These are phyloP conservation scores for Bembecia ichneumoniformis DNA, from an alignment of 2,888 invertebrate genomes.

Conservation along the genomic window DNA sequence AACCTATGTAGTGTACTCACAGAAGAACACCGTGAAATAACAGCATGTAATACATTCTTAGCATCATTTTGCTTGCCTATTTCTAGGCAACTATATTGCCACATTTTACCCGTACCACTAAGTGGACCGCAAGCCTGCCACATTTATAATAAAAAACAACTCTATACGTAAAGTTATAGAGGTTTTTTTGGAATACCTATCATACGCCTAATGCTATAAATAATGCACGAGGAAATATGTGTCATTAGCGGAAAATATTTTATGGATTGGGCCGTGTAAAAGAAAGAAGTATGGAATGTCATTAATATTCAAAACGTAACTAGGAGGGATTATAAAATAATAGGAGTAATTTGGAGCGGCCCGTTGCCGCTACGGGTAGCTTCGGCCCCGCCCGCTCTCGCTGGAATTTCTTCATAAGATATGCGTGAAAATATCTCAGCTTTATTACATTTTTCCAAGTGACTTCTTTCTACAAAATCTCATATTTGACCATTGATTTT, in stretches of 20 bases:
- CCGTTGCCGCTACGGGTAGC: slow-evolving; percentile 18
- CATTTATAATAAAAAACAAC: too few relatives aligned
- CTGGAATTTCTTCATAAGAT: slow-evolving; percentile 61
- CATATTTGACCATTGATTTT: slow-evolving; percentile 21
- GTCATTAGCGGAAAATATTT: slow-evolving; percentile 47
- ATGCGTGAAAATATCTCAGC: slow-evolving; percentile 65
- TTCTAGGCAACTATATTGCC: slow-evolving; percentile 28
- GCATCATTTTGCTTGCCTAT: slow-evolving; percentile 18
- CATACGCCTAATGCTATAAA: not conserved
- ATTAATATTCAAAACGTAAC: slow-evolving; percentile 71
- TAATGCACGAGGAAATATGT: slow-evolving; percentile 27
- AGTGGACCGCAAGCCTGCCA: too few relatives aligned
- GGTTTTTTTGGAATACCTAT: too few relatives aligned
- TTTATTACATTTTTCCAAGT: slow-evolving; percentile 66
- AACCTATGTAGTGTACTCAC: not conserved
- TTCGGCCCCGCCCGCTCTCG: not conserved
- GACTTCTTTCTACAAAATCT: slow-evolving; percentile 20
- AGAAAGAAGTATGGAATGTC: slow-evolving; percentile 61
- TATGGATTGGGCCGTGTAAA: slow-evolving; percentile 45
- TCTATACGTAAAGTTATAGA: too few relatives aligned
- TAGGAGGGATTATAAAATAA: slow-evolving; percentile 72
- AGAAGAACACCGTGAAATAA: too few relatives aligned
- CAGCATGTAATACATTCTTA: too few relatives aligned
- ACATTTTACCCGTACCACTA: too few relatives aligned
- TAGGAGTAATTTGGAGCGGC: slow-evolving; percentile 68